Evolutionary conservation across 2,113 vertebrate genomes (phyloP).

Genomic region (Gobiocypris rarus): DNA sequence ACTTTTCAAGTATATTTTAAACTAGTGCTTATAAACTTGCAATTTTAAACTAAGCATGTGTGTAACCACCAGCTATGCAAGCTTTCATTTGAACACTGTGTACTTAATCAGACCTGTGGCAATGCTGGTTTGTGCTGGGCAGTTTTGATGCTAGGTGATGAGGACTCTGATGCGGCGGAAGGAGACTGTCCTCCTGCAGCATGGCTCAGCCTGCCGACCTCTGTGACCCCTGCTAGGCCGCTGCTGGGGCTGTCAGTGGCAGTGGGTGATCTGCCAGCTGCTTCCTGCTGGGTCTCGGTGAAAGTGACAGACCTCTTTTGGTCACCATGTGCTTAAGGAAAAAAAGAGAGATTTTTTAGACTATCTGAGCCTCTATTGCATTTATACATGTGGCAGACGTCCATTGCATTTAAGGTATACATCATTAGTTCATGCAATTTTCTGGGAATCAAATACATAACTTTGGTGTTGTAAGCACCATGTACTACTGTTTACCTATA

Average conservation of each 20-base stretch:
- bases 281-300: slow-evolving; percentile 79
- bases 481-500: not conserved
- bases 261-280: slow-evolving; percentile 57
- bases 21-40: not conserved
- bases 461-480: not conserved
- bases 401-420: not conserved
- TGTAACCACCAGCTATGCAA: not conserved
- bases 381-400: not conserved
- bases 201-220: slow-evolving; percentile 14
- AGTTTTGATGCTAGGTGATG: slow-evolving; percentile 74
- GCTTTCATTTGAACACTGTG: not conserved
- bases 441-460: not conserved
- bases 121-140: slow-evolving; percentile 81
- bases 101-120: slow-evolving; percentile 74
- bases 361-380: not conserved
- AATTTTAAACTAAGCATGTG: not conserved
- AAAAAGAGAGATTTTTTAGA: slow-evolving; percentile 12
- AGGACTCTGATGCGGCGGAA: slow-evolving; percentile 53
- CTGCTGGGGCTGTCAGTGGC: slow-evolving; percentile 63
- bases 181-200: not conserved
- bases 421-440: not conserved
- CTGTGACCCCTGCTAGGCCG: slow-evolving; percentile 17
- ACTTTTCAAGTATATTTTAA: not conserved
- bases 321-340: slow-evolving; percentile 74
- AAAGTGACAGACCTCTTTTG: slow-evolving; percentile 98